A percentile compares a stretch with the other conserved stretches of the same genome.
phyloP scores from a whole-genome alignment of 2,113 vertebrate species.

The Grantiella picta region DNA sequence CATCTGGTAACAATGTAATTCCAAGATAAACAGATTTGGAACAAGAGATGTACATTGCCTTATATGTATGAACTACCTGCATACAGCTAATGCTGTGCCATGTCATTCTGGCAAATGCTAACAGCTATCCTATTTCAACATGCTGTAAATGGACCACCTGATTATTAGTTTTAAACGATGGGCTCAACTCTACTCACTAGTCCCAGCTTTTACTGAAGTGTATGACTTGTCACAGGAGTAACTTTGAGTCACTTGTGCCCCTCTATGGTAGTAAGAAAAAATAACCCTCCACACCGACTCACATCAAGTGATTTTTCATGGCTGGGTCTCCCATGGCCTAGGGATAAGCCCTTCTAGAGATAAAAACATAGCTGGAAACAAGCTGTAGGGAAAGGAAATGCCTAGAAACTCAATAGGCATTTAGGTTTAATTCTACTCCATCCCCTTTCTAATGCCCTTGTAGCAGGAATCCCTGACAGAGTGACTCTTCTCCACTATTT shows the following conservation, averaged over 20 bases:
- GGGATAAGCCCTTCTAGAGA: neutral
- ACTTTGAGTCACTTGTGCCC: neutral
- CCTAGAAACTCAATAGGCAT: neutral
- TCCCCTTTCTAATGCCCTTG: neutral
- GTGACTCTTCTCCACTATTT: neutral
- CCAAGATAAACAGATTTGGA: slow-evolving; percentile 63
- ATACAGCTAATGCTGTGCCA: neutral
- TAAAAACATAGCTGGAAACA: neutral
- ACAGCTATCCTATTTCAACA: neutral
- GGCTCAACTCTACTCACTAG: neutral
- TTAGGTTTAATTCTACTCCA: neutral
- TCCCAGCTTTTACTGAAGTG: neutral
- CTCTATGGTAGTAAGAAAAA: neutral
- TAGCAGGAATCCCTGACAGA: neutral
- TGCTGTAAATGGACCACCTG: neutral
- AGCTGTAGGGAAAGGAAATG: neutral
- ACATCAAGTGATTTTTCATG: neutral
- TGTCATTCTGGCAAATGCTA: neutral
- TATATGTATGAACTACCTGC: slow-evolving; percentile 62
- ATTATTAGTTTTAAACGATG: neutral
- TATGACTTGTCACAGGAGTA: neutral
- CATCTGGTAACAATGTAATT: slow-evolving; percentile 59
- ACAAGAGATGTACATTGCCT: slow-evolving; percentile 55
- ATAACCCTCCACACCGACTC: neutral
- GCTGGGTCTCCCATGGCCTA: neutral